These are phyloP conservation scores for Osedax frankpressi DNA, from an alignment of 2,888 invertebrate genomes.

Conservation along the genomic window DNA sequence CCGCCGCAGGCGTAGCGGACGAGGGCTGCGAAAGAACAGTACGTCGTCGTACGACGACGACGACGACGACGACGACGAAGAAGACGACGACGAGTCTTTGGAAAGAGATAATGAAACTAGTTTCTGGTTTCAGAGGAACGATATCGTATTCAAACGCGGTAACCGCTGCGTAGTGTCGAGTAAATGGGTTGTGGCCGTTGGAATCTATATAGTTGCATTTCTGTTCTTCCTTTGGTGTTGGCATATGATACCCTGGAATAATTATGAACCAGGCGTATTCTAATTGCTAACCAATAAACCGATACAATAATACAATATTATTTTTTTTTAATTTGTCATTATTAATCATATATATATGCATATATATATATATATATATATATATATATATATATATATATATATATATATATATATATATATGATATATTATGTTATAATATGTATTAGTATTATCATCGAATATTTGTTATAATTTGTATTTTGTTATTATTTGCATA, in stretches of 20 bases:
- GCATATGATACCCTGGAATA: background rate
- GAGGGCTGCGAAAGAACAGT: background rate
- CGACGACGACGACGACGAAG: background rate
- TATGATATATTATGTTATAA: too few relatives aligned
- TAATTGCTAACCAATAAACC: too few relatives aligned
- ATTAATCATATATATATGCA: too few relatives aligned
- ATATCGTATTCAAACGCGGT: background rate
- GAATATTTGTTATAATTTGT: too few relatives aligned
- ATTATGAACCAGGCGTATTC: background rate
- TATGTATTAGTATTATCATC: too few relatives aligned
- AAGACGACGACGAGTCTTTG: background rate
- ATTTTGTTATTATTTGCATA: too few relatives aligned
- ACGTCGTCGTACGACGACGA: background rate
- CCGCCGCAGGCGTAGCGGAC: background rate
- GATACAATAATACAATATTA: too few relatives aligned
- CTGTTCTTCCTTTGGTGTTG: background rate
- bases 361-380: too few relatives aligned
- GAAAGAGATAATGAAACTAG: too few relatives aligned
- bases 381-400: too few relatives aligned
- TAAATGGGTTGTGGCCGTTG: background rate
- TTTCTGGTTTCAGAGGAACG: background rate
- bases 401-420: too few relatives aligned
- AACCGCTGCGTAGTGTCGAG: background rate
- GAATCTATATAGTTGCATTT: background rate
- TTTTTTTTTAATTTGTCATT: too few relatives aligned